Conservation (phyloP, 2,888 invertebrate genomes). For the Steinernema hermaphroditum region DNA sequence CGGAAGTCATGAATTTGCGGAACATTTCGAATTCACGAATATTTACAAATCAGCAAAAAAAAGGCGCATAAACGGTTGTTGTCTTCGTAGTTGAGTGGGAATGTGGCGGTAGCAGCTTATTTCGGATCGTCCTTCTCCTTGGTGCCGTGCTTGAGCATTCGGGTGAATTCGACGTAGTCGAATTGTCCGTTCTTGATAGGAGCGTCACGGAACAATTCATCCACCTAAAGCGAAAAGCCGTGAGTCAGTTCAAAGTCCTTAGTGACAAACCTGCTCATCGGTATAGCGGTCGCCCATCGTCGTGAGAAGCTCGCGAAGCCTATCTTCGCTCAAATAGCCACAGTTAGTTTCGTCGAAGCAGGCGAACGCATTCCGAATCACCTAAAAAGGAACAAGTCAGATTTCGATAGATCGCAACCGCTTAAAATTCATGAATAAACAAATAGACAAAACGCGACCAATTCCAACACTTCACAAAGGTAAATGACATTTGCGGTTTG, state of each 20-base stretch:
- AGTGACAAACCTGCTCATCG: conserved; percentile 56
- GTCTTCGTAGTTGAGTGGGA: not conserved
- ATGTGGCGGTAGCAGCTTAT: not conserved
- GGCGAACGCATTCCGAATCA: conserved; percentile 97
- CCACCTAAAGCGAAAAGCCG: conserved; percentile 73
- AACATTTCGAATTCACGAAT: not conserved
- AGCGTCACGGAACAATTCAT: conserved; percentile 97
- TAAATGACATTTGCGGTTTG: no score
- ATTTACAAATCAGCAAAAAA: conserved; percentile 8
- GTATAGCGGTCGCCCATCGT: conserved; percentile 76
- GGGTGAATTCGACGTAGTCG: conserved; percentile 96
- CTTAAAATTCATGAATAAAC: no score
- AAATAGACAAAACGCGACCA: no score
- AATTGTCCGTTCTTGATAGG: conserved; percentile 90
- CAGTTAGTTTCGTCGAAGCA: conserved; percentile 95
- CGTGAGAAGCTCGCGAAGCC: conserved; percentile 88
- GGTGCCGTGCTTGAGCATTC: conserved; percentile 97
- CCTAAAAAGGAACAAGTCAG: no score
- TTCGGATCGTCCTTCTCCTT: conserved; percentile 87
- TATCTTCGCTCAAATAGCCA: conserved; percentile 77
- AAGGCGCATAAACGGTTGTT: not conserved
- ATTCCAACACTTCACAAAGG: no score
- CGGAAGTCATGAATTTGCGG: no score
- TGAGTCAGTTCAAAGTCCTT: not conserved
- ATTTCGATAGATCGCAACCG: no score